These are phyloP conservation scores for Malthinus flaveolus DNA, from an alignment of 2,888 invertebrate species.

Conservation along the genomic window DNA sequence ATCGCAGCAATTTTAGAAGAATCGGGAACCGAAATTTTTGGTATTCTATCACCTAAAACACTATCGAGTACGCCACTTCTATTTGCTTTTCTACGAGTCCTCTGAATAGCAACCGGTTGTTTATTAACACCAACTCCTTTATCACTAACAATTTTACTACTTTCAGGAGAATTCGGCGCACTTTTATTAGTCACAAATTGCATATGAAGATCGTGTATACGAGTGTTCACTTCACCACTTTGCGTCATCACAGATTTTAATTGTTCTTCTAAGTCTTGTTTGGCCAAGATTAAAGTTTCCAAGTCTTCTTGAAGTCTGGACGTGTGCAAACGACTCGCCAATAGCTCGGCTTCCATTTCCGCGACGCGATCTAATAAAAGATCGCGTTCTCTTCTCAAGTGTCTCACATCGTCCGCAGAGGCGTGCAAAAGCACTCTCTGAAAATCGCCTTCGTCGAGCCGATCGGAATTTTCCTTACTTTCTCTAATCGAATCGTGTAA, in stretches of 20 bases:
- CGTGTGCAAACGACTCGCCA: conserved; percentile 67
- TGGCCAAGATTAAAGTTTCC: conserved; percentile 60
- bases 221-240: conserved; percentile 61
- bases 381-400: conserved; percentile 74
- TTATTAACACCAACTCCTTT: conserved; percentile 35
- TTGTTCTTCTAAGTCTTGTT: conserved; percentile 65
- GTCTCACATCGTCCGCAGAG: conserved; percentile 61
- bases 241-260: conserved; percentile 61
- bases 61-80: conserved; percentile 69
- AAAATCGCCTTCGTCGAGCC: conserved; percentile 44
- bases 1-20: conserved; percentile 80
- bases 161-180: conserved; percentile 48
- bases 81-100: conserved; percentile 36
- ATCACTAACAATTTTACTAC: conserved; percentile 20
- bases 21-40: conserved; percentile 69
- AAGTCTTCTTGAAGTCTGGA: conserved; percentile 68
- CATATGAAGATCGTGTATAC: conserved; percentile 60
- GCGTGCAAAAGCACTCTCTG: conserved; percentile 49
- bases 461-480: conserved; percentile 26
- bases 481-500: conserved; percentile 61
- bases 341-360: conserved; percentile 75
- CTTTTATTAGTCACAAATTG: conserved; percentile 56
- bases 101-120: conserved; percentile 43
- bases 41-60: conserved; percentile 66
- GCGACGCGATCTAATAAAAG: conserved; percentile 72